Base-by-base conservation (phyloP, 2,113 vertebrate species). In the Oceanodroma tethys region DNA sequence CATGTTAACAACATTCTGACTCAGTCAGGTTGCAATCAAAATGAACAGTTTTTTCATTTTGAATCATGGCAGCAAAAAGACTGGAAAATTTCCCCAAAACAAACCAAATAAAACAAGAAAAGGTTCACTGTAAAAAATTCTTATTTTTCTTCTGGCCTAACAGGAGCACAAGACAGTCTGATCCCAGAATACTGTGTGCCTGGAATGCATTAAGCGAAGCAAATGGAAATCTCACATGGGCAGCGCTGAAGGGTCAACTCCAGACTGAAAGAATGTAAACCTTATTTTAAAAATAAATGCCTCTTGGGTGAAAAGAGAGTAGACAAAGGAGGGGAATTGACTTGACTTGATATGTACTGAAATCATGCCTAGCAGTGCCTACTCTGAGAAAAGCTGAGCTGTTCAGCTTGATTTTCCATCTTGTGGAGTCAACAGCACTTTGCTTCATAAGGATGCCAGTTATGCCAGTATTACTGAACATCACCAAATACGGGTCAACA, bases 241-340 rank as follows among this genome's bases (percentile, higher is more conserved):
- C 78, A 93, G 58, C 0, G 0, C 66, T 47, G 18, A 89, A 94
- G 94, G 92, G 95, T 95, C 91, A 96, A 86, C 48, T 70, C 58
- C 81, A 96, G 45, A 76, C 81, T 88, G 87, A 80, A 95, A 88
- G 94, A 95, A 94, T 88, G 84, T 90, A 96, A 96, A 97, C 87
- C 89, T 95, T 93, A 79, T 81, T 96, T 96, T 88, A 67, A 96
- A 97, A 96, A 96, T 93, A 96, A 94, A 92, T 76, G 81, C n/a
- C 72, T 79, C 81, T 71, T 2, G 29, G 70, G 83, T 72, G 52
- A 90, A 81, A 88, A 93, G 59, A 88, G 38, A 84, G 34, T 26
- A 89, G 76, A 72, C 56, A 68, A 59, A 45, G 38, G 58, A 91
- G 38, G 21, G 36, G 27, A 91, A 79, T 42, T 42, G 27, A 75